Evolutionary conservation across 2,888 invertebrate genomes (phyloP), one percentile per base, ranked within the genome.

Genomic region (Crocallis elinguaria): DNA sequence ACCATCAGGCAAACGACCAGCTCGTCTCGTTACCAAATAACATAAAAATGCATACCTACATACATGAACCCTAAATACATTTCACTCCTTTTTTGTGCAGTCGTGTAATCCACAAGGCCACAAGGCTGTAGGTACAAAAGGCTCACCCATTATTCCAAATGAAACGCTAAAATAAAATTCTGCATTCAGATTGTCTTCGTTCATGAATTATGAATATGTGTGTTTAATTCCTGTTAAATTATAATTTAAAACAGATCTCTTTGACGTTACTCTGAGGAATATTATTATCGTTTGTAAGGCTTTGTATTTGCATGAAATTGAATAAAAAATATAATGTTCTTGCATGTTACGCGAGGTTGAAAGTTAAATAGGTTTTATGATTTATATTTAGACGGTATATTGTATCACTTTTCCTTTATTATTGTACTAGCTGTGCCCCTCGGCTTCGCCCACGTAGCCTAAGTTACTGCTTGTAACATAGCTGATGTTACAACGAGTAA

Each of bases 161-260:
- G 71, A 73, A 75, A 29, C n/a, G 6, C 6, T 69, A 68, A 60
- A 69, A n/a, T 64, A 60, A 71, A 75, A 71, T 67, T 58, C 64
- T 60, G 50, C 59, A 63, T 67, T 64, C 67, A 57, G 63, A 60
- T 61, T 65, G 63, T 66, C 64, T 71, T 70, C 66, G 46, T 69
- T 79, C 77, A 78, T 82, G 79, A 84, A 84, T 83, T 78, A 77
- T 73, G 78, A 78, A 83, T 76, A 69, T 69, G 71, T 76, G 64
- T 66, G 73, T 76, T 79, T 83, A 84, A 84, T 82, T 84, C 84
- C 71, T 75, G 73, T 75, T 73, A 80, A 82, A 84, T 82, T 83
- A 78, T 81, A 82, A 75, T 80, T 75, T 75, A 65, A 75, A 78
- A 73, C 72, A 65, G 71, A 71, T 78, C 67, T 69, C 72, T 77